A percentile compares a stretch with the other conserved stretches of the same genome.
phyloP scores from a whole-genome alignment of 2,888 invertebrate genomes.

The Linnaemya tessellans region DNA sequence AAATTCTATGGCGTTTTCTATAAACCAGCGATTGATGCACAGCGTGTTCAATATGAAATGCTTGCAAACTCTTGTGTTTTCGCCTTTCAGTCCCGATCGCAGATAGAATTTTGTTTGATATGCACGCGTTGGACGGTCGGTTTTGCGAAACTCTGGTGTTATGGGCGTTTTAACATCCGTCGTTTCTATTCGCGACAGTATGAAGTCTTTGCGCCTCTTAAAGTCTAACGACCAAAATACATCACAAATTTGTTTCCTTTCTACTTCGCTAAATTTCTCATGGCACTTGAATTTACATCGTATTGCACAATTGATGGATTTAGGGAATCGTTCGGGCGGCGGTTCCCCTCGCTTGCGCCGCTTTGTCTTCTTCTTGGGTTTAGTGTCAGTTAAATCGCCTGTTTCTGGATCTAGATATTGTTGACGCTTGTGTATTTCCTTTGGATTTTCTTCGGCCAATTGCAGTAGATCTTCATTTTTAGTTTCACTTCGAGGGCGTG shows the following conservation, averaged over 20 bases:
- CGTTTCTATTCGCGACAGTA: constrained; percentile 73
- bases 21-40: constrained; percentile 62
- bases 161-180: constrained; percentile 68
- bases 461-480: constrained; percentile 27
- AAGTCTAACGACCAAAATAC: constrained; percentile 74
- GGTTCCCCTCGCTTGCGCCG: constrained; percentile 62
- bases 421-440: constrained; percentile 24
- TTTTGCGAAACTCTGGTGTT: constrained; percentile 68
- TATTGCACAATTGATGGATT: constrained; percentile 72
- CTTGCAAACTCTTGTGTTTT: constrained; percentile 72
- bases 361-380: constrained; percentile 45
- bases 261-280: constrained; percentile 71
- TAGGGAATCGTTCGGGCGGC: constrained; percentile 68
- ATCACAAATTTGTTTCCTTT: constrained; percentile 73
- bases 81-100: constrained; percentile 58
- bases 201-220: constrained; percentile 74
- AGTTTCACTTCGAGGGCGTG: constrained; percentile 31
- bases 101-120: constrained; percentile 70
- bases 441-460: background rate
- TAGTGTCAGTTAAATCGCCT: constrained; percentile 35
- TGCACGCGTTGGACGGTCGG: constrained; percentile 66
- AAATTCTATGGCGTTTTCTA: constrained; percentile 68
- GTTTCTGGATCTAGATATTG: constrained; percentile 62
- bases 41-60: constrained; percentile 71
- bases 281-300: constrained; percentile 73